phyloP scores from a whole-genome alignment of 2,797 vertebrate genomes.

The Lithobates pipiens region DNA sequence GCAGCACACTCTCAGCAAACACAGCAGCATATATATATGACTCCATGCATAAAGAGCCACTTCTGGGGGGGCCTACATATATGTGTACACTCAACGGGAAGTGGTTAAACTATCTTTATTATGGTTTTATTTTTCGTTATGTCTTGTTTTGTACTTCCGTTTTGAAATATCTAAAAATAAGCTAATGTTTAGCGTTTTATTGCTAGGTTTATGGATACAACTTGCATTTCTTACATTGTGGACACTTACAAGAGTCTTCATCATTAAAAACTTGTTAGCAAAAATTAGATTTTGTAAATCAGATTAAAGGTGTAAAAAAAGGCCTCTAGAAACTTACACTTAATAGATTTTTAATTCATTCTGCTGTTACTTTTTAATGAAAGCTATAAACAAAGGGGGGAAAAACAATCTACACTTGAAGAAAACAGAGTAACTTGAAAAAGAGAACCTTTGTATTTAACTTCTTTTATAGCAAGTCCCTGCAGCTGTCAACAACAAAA shows the following conservation, averaged over 20 bases:
- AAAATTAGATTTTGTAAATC: not conserved
- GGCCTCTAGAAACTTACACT: not conserved
- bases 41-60: too few species aligned
- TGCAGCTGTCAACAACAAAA: conserved; percentile 14
- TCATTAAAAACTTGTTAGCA: not conserved
- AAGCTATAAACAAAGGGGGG: not conserved
- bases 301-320: not conserved
- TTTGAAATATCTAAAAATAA: not conserved
- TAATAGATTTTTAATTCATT: conserved; percentile 2
- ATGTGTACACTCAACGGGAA: too few species aligned
- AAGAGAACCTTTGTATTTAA: not conserved
- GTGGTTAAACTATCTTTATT: too few species aligned
- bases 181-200: not conserved
- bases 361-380: not conserved
- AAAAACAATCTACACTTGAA: not conserved
- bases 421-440: not conserved
- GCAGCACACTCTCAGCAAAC: too few species aligned
- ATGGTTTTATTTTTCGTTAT: not conserved
- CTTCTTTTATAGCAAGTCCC: not conserved
- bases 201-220: not conserved
- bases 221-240: not conserved
- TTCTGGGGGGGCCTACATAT: too few species aligned
- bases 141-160: not conserved
- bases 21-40: too few species aligned
- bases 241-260: not conserved